Evolutionary conservation across 2,888 invertebrate species (phyloP), one percentile per base, ranked within the genome.

Genomic region (Nemapogon koenigi): DNA sequence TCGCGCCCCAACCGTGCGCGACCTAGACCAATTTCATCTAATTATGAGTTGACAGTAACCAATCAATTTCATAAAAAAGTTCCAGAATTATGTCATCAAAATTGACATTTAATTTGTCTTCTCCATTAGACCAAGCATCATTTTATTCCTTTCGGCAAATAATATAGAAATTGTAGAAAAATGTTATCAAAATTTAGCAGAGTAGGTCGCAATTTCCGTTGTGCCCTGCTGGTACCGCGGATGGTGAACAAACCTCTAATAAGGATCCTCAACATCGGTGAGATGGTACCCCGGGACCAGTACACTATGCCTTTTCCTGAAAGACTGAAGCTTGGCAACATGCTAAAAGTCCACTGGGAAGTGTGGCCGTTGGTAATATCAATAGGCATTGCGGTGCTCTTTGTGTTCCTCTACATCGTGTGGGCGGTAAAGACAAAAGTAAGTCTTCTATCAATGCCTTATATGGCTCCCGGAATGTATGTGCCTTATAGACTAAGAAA

Each of bases 351-450:
- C 2, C 59, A 70, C 45, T 75, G 70, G 70, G 76, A 76, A 47
- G 59, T 50, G 1, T 62, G 66, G 13, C 76, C 76, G 0, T 42
- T 76, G 18, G 53, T 72, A 29, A 0, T 59, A 0, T 38, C 46
- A 1, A 66, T 64, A 0, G 40, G 35, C 6, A 16, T 56, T 3
- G 45, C 57, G 0, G 4, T 69, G 0, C 0, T 16, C 0, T 0
- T 67, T 0, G 3, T 60, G 44, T 19, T 52, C 2, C 8, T 28
- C 0, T 33, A 58, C 2, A 53, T 66, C n/a, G 26, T 49, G 2
- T 69, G 56, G 59, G 50, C 62, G 1, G 44, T 43, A 38, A 53
- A 41, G 17, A 54, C 67, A 44, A 75, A 71, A 62, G 73, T 69
- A 46, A 35, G 47, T 46, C n/a, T 31, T 11, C 33, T 6, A 16